Conservation (phyloP, 2,888 invertebrate species). For the Hyposoter didymator region DNA sequence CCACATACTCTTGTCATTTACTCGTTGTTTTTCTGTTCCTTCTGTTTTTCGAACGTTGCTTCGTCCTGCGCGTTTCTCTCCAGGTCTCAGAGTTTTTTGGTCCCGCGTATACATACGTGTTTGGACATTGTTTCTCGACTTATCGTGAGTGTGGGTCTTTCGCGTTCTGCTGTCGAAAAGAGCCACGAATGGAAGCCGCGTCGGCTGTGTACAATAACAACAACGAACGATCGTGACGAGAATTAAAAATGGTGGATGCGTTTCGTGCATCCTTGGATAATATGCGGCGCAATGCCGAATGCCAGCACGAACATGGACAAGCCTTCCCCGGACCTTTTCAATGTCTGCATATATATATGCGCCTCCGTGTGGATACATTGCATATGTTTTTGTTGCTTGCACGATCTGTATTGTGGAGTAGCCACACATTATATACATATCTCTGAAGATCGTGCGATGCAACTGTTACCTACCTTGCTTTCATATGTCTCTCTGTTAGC, state of each 20-base stretch:
- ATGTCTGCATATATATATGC: conserved; percentile 34
- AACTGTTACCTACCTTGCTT: conserved; percentile 67
- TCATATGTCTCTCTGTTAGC: conserved; percentile 63
- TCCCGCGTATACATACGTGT: background rate
- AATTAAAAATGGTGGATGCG: conserved; percentile 77
- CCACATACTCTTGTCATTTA: conserved; percentile 22
- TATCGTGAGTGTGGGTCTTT: conserved; percentile 40
- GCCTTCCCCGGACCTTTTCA: conserved; percentile 62
- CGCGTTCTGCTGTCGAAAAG: conserved; percentile 25
- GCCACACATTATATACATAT: conserved; percentile 38
- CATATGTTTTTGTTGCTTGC: conserved; percentile 32
- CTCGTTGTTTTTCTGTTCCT: background rate
- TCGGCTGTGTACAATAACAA: conserved; percentile 75
- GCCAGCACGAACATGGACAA: conserved; percentile 75
- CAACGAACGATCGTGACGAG: conserved; percentile 78
- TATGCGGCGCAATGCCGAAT: conserved; percentile 83
- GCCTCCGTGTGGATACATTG: background rate
- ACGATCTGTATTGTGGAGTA: conserved; percentile 29
- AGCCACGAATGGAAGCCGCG: conserved; percentile 74
- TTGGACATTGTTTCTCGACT: conserved; percentile 27
- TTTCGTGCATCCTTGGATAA: conserved; percentile 83
- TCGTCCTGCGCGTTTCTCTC: background rate
- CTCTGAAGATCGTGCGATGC: conserved; percentile 63
- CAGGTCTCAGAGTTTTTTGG: background rate
- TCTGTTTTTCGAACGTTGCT: conserved; percentile 10